Base-by-base conservation (phyloP, 53 echinoderm and acorn worm genomes). In the Crossaster papposus region DNA sequence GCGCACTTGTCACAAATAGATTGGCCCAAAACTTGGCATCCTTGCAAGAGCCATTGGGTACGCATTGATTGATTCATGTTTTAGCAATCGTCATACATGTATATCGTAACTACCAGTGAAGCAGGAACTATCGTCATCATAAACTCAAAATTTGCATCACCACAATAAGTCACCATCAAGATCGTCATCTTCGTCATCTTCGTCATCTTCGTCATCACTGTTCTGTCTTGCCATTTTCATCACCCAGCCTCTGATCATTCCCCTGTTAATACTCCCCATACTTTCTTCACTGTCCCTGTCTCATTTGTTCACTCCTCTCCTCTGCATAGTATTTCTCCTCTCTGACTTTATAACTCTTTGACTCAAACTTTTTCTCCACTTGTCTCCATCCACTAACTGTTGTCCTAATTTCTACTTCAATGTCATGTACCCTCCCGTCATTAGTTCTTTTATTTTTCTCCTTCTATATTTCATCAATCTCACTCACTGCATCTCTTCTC, bases 101-200 rank as follows among this genome's bases (percentile, higher is more conserved):
- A 7, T 44, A 7, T 44, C 44, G 44, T 44, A 44, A 44, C 44
- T 44, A 44, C 44, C 44, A 9, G 44, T 44, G 44, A 44, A 44
- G 5, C 44, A 7, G 0, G 14, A 23, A 64, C 68, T 38, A 65
- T 70, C 84, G 32, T 34, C 62, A 32, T 70, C 38, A 30, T 70
- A 14, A 78, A 23, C 15, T 22, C 37, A 78, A 24, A 32, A 64
- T 68, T 51, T 65, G 68, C 2, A 79, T 38, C 89, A 89, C 65
- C 64, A n/a, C n/a, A n/a, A n/a, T n/a, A n/a, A n/a, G n/a, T n/a
- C n/a, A 80, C 17, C 63, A 89, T 2, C 79, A 55, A 9, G 70
- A 80, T 65, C 65, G 36, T 37, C 68, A 89, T 64, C 63, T 44
- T 32, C 51, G 53, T 81, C 70, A 44, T 81, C 81, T 36, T 75